Base-by-base conservation (phyloP, 2,888 invertebrate genomes). In the Abrostola triplasia region DNA sequence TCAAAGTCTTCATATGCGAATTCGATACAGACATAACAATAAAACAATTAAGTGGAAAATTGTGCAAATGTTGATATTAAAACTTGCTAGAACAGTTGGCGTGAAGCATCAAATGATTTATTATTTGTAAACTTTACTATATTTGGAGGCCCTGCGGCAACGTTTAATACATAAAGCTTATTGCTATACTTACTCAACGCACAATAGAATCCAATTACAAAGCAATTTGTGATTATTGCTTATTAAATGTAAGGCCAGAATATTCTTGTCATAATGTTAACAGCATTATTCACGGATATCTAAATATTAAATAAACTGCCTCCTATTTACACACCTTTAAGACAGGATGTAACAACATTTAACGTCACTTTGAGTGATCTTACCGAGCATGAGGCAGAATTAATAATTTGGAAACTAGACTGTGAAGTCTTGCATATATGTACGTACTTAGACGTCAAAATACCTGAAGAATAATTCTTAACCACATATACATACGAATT, bases 161-260 rank as follows among this genome's bases (percentile, higher is more conserved):
- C 52, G n/a, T 41, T 64, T 54, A 53, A 24, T 11, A 50, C 36
- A 36, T 56, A 36, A 59, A 51, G 13, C 40, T 73, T 50, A 62
- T 70, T 57, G 59, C 57, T 47, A 59, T 64, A 51, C 38, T 60
- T 24, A 55, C 66, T 66, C 56, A 60, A 59, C 62, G 62, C 41
- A 70, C 64, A 76, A 79, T 64, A 62, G 67, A 70, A 66, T 59
- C 54, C 49, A 77, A 77, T 81, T 80, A 82, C 73, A 68, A 71
- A 71, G 62, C 60, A 67, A 67, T 81, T 76, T 71, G 60, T 67
- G 70, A 77, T 75, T 80, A 77, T 77, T 70, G 64, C 67, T 76
- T 59, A 63, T 76, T 71, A 76, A 75, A 59, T 69, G 59, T 70
- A 75, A 73, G 70, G 73, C 65, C 70, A 68, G 59, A 73, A 65